Evolutionary conservation across 2,888 invertebrate species (phyloP), one percentile per base, ranked within the genome.

Genomic region (Serripes groenlandicus): DNA sequence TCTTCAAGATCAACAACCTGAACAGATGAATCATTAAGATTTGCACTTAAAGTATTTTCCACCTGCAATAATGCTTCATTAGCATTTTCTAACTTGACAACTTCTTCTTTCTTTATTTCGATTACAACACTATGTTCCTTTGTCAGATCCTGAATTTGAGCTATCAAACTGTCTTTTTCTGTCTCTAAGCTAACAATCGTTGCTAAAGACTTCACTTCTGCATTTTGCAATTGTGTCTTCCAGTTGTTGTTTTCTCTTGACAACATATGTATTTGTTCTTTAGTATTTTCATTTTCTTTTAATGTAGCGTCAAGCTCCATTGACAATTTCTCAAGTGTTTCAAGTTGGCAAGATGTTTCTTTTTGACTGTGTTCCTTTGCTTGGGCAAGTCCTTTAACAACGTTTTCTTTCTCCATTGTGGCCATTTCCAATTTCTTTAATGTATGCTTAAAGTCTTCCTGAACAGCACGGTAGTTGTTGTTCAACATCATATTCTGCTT

Each of bases 171-270:
- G 79, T 85, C 84, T 79, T 86, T 86, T 71, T 88, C 88, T 58
- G 78, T 82, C 52, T 78, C 80, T 32, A 83, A 37, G 56, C 71
- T 74, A 32, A 85, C 81, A 60, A 85, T 60, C 5, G 74, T 58
- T 54, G 81, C 81, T n/a, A 85, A 64, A 28, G 81, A 85, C 60
- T 85, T 85, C 1, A 82, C 77, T 75, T 85, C 85, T 52, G 81
- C 81, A 82, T 81, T 74, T 37, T 85, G 75, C n/a, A 85, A 70
- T 34, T 82, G 81, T 37, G 62, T 72, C 9, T 78, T 78, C n/a
- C 76, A 23, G 58, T 74, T 68, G 49, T 75, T 52, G 18, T 60
- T 76, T 71, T 81, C 79, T 58, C 74, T 76, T 54, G 42, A 42
- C 30, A 80, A 49, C 21, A 21, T 23, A 15, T 70, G 52, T 52